phyloP scores from a whole-genome alignment of 2,888 invertebrate genomes.

The Sialis lutaria region DNA sequence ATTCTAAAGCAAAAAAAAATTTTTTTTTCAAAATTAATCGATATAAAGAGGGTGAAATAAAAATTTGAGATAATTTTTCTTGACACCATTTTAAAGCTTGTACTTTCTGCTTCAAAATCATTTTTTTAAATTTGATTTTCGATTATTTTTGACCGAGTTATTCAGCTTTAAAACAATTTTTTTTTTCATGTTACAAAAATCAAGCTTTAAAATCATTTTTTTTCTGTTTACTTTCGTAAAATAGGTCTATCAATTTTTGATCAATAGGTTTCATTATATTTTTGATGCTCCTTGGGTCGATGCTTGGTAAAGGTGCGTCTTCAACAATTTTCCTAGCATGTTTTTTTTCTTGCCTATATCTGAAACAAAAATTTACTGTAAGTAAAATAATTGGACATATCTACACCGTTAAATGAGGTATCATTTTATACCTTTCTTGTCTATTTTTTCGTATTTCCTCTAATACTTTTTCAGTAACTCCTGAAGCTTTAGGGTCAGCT shows the following conservation, averaged over 20 bases:
- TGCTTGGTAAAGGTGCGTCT: conserved; percentile 10
- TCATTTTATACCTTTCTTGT: not conserved
- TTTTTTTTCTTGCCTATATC: conserved; percentile 13
- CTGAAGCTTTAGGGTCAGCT: conserved; percentile 13
- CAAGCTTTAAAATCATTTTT: no score
- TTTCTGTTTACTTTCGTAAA: conserved; percentile 28
- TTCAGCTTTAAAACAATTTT: no score
- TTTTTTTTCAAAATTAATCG: no score
- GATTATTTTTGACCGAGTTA: no score
- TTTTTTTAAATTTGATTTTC: no score
- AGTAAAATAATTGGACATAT: not conserved
- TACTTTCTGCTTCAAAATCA: no score
- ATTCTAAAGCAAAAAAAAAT: no score
- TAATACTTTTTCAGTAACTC: conserved; percentile 16
- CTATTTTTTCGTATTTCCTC: conserved; percentile 5
- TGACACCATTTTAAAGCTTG: no score
- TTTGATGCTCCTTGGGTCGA: conserved; percentile 12
- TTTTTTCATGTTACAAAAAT: no score
- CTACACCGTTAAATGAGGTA: no score
- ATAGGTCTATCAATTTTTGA: conserved; percentile 24
- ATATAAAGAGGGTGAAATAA: no score
- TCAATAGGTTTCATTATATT: conserved; percentile 33
- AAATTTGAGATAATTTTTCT: no score
- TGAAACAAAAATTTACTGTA: conserved; percentile 11
- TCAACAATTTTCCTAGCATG: conserved; percentile 9